Evolutionary conservation across 2,113 vertebrate genomes (phyloP).

Genomic region (Arizona elegans): DNA sequence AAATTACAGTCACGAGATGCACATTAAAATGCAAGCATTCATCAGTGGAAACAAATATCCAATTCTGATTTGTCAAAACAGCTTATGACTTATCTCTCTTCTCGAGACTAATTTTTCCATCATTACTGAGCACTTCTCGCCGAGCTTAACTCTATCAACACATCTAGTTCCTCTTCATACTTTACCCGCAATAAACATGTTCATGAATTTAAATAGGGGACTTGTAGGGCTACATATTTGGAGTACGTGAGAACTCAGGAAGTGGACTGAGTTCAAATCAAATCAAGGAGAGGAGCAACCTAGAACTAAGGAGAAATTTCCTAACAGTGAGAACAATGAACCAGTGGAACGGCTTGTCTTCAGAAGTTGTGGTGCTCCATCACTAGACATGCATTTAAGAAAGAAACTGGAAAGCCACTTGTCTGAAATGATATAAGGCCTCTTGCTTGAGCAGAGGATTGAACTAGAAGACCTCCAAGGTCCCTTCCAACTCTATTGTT

Average conservation of each 20-base stretch:
- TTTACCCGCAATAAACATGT: background rate
- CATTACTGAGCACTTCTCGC: background rate
- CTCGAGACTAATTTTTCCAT: background rate
- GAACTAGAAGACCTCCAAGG: background rate
- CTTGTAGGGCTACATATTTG: background rate
- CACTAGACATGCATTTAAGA: background rate
- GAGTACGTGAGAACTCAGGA: background rate
- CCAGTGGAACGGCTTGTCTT: too few species aligned
- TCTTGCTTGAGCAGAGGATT: background rate
- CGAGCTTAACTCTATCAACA: background rate
- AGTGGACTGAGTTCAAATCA: background rate
- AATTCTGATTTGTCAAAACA: slow-evolving; percentile 5
- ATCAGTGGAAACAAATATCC: slow-evolving; percentile 5
- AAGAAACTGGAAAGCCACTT: background rate
- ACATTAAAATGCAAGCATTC: slow-evolving; percentile 2
- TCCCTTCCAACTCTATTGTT: background rate
- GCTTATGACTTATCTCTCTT: background rate
- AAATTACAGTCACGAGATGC: slow-evolving; percentile 8
- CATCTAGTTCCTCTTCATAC: background rate
- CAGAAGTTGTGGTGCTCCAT: too few species aligned
- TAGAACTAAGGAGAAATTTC: background rate
- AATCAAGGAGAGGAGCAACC: background rate
- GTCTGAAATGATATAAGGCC: background rate
- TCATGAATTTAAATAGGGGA: background rate
- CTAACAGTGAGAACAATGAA: background rate